These are phyloP conservation scores for Alosa sapidissima DNA, from an alignment of 2,797 vertebrate genomes.

Conservation along the genomic window DNA sequence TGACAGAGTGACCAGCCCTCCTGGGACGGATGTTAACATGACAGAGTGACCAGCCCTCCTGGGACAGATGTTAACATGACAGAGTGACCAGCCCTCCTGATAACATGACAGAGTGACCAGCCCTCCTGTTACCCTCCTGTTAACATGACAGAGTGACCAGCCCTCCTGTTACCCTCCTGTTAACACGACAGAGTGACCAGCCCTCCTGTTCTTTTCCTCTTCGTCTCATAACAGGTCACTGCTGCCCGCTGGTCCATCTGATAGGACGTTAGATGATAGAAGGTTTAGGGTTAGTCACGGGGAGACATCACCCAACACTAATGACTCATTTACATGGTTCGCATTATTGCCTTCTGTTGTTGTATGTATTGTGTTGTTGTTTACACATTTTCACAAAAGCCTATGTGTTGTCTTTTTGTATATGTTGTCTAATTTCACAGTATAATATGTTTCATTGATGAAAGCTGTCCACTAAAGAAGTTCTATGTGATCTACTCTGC, in stretches of 20 bases:
- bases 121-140: too few relatives aligned
- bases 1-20: neutral
- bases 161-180: too few relatives aligned
- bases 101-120: too few relatives aligned
- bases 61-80: too few relatives aligned
- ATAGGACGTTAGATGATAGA: neutral
- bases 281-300: too few relatives aligned
- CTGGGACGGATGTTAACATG: neutral
- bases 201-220: neutral
- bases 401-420: constrained; percentile 19
- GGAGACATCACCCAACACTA: neutral
- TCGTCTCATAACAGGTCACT: neutral
- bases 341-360: neutral
- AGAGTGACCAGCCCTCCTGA: too few relatives aligned
- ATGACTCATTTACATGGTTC: neutral
- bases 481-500: neutral
- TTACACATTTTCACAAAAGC: neutral
- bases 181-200: too few relatives aligned
- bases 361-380: neutral
- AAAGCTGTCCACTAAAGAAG: neutral
- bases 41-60: neutral
- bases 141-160: too few relatives aligned
- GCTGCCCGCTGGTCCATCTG: too few relatives aligned
- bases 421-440: neutral
- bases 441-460: neutral